Evolutionary conservation across 2,113 vertebrate genomes (phyloP).

Genomic region (Desmodus rotundus): DNA sequence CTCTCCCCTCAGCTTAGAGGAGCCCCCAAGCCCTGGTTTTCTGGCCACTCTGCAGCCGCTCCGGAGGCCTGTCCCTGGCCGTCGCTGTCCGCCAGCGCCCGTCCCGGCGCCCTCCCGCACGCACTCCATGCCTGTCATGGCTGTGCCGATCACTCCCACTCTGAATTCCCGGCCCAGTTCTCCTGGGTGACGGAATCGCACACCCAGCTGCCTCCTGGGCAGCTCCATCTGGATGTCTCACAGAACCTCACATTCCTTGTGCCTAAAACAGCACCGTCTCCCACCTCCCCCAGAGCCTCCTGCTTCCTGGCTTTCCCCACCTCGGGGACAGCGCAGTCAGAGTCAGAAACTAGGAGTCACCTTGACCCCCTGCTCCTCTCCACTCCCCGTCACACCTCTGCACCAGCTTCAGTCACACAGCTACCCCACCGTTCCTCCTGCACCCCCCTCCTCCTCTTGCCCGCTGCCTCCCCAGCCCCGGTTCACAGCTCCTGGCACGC

Average conservation of each 20-base stretch:
- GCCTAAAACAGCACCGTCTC: constrained; percentile 48
- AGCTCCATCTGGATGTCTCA: constrained; percentile 59
- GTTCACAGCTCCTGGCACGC: neutral
- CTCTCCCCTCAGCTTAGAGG: neutral
- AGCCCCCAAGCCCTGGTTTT: neutral
- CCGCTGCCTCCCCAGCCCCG: neutral
- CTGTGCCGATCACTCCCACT: neutral
- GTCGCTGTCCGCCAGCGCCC: neutral
- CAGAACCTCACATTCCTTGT: neutral
- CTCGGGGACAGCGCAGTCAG: neutral
- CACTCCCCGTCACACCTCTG: too few relatives aligned
- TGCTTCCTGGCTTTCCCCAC: neutral
- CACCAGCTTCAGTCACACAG: neutral
- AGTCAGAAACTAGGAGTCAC: constrained; percentile 22
- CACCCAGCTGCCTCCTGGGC: constrained; percentile 49
- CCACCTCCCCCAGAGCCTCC: constrained; percentile 9
- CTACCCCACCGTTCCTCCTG: neutral
- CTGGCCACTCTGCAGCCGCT: neutral
- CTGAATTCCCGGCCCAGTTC: neutral
- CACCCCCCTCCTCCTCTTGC: neutral
- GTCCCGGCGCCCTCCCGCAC: neutral
- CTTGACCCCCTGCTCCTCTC: neutral
- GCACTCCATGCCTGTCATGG: neutral
- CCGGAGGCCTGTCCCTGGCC: neutral
- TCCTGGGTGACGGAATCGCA: neutral